Evolutionary conservation across 30 jellyfish, hydroid and myxozoan species (phyloP).

Genomic region (Aurelia sp.): DNA sequence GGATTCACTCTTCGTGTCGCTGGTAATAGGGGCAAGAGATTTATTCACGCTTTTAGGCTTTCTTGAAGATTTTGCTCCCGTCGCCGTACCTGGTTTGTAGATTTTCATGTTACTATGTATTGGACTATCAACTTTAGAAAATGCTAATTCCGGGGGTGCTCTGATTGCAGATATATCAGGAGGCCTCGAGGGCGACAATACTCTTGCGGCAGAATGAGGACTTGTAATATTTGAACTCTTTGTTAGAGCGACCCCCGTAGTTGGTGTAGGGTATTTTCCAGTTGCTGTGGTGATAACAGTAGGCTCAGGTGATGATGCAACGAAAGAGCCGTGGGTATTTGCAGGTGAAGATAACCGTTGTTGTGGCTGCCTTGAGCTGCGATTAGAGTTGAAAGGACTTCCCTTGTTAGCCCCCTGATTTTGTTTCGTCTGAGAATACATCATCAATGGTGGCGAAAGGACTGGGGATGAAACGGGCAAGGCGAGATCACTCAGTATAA

Average conservation of each 20-base stretch:
- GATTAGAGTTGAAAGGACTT: neutral
- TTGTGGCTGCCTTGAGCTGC: neutral
- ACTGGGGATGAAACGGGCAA: conserved; percentile 7
- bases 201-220: neutral
- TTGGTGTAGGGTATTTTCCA: neutral
- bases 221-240: neutral
- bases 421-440: conserved; percentile 13
- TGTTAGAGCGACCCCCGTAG: too few species aligned
- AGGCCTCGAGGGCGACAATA: neutral
- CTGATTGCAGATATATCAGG: conserved; percentile 11
- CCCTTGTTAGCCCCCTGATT: conserved; percentile 12
- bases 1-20: neutral
- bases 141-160: conserved; percentile 24
- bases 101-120: conserved; percentile 25
- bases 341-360: neutral
- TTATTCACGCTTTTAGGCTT: neutral
- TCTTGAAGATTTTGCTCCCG: conserved; percentile 27
- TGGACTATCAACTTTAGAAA: neutral
- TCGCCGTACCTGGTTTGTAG: conserved; percentile 70
- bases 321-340: neutral
- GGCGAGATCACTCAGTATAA: conserved; percentile 20
- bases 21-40: neutral
- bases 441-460: conserved; percentile 49
- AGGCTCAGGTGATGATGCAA: neutral
- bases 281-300: neutral